Percentiles rank a stretch among this genome's conserved stretches.
These are phyloP conservation scores for Stenolophus ochropezus DNA, from an alignment of 2,888 invertebrate species.

Conservation along the genomic window DNA sequence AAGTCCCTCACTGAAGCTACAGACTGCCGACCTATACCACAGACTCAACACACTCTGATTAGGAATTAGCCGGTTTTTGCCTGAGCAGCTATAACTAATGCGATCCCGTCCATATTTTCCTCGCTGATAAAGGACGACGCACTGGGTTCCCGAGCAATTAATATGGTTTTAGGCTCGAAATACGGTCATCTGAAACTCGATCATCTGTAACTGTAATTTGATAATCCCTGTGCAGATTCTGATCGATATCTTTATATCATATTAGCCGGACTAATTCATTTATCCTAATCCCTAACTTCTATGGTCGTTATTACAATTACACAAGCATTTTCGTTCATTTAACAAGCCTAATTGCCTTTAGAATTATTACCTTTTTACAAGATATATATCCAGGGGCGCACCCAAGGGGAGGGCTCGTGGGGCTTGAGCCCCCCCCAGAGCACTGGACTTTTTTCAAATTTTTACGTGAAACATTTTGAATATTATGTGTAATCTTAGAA, in stretches of 20 bases:
- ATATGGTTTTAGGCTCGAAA: constrained; percentile 34
- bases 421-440: too few relatives aligned
- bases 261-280: constrained; percentile 28
- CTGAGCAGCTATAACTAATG: background rate
- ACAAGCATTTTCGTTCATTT: background rate
- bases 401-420: too few relatives aligned
- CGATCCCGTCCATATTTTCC: background rate
- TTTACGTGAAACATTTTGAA: too few relatives aligned
- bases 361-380: background rate
- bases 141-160: constrained; percentile 1
- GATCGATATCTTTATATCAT: constrained; percentile 39
- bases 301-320: background rate
- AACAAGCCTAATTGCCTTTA: background rate
- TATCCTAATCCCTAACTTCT: background rate
- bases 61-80: background rate
- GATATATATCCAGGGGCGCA: background rate
- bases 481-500: too few relatives aligned
- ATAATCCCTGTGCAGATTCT: constrained; percentile 30
- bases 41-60: background rate
- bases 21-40: background rate
- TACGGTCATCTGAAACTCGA: constrained; percentile 40
- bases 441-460: too few relatives aligned
- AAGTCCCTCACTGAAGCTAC: too few relatives aligned
- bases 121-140: background rate
- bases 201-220: constrained; percentile 46